Percentiles rank a stretch among this genome's conserved stretches.
These are phyloP conservation scores for Caenorhabditis virilis DNA, from an alignment of 2,888 invertebrate genomes.

Conservation along the genomic window DNA sequence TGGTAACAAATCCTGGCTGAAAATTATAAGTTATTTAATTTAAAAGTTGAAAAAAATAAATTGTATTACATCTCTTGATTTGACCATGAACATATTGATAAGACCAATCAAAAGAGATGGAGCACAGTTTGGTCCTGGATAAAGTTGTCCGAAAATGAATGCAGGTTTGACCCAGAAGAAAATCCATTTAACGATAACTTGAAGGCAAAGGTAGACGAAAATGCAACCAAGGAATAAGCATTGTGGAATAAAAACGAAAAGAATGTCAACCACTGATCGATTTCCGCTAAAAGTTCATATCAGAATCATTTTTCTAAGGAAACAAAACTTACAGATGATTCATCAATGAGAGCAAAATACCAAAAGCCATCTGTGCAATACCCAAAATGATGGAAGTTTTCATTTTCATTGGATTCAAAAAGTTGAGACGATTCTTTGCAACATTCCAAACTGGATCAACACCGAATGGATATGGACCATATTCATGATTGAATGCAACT, in stretches of 20 bases:
- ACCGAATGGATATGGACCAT: slow-evolving; percentile 63
- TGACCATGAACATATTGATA: slow-evolving; percentile 80
- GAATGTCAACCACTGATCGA: slow-evolving; percentile 78
- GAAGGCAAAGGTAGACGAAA: slow-evolving; percentile 91
- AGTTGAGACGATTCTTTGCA: slow-evolving; percentile 65
- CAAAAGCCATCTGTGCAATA: slow-evolving; percentile 67
- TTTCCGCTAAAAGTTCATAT: slow-evolving; percentile 69
- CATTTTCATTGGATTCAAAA: slow-evolving; percentile 69
- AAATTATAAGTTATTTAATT: slow-evolving; percentile 4
- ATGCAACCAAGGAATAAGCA: slow-evolving; percentile 85
- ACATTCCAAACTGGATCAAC: slow-evolving; percentile 67
- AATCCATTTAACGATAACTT: slow-evolving; percentile 71
- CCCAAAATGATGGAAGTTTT: slow-evolving; percentile 65
- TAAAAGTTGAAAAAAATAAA: neutral
- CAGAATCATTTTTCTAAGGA: neutral
- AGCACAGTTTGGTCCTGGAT: slow-evolving; percentile 77
- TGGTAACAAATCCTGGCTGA: slow-evolving; percentile 32
- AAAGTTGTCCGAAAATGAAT: slow-evolving; percentile 55
- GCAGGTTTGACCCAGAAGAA: slow-evolving; percentile 56
- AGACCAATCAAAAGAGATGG: slow-evolving; percentile 90
- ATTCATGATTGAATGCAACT: slow-evolving; percentile 38
- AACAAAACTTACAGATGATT: slow-evolving; percentile 59
- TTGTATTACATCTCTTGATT: slow-evolving; percentile 69
- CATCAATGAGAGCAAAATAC: slow-evolving; percentile 60
- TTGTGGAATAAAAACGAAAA: slow-evolving; percentile 94